Base-by-base conservation (phyloP, 2,797 vertebrate genomes). In the Gorsachius magnificus region DNA sequence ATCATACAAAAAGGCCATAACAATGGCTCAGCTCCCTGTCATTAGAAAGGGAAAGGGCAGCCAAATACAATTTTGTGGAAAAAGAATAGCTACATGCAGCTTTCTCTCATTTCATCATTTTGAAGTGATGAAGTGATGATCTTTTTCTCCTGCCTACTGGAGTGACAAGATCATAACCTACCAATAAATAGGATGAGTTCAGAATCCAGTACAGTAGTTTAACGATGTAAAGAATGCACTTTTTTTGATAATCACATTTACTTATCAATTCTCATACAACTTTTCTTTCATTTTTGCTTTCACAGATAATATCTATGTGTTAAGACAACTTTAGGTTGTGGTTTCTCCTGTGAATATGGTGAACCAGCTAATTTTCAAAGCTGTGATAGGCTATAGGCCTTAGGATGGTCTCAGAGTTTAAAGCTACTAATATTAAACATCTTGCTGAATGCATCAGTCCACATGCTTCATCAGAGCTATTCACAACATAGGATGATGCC, bases 401-500 rank as follows among this genome's bases (percentile, higher is more conserved):
- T 65, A 63, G 10, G 31, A 43, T 51, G 18, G 6, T 71, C 17
- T 90, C 43, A 65, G 13, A 31, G 16, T 61, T 78, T 90, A 71
- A 92, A 68, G 38, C 11, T 78, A 54, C 50, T 81, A 38, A 69
- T 90, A 76, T 64, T 91, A 85, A 93, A 74, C n/a, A 41, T 87
- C 78, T 77, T 89, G 48, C 26, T 72, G 70, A 89, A 72, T 65
- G 15, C 24, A n/a, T 60, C 35, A 65, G 16, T 76, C 60, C n/a
- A 70, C 38, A 53, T 90, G 41, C n/a, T 84, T 89, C 63, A 56
- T 70, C 33, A 50, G 36, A 68, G 7, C 22, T 84, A 26, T 69
- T 82, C 58, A 83, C 48, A 60, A 57, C 11, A 35, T 26, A 50
- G 8, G 45, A 60, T 46, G 66, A 72, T 56, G 48, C 90, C 57